Evolutionary conservation across 2,797 vertebrate species (phyloP), one percentile per base, ranked within the genome.

Genomic region (Leptodactylus fallax): DNA sequence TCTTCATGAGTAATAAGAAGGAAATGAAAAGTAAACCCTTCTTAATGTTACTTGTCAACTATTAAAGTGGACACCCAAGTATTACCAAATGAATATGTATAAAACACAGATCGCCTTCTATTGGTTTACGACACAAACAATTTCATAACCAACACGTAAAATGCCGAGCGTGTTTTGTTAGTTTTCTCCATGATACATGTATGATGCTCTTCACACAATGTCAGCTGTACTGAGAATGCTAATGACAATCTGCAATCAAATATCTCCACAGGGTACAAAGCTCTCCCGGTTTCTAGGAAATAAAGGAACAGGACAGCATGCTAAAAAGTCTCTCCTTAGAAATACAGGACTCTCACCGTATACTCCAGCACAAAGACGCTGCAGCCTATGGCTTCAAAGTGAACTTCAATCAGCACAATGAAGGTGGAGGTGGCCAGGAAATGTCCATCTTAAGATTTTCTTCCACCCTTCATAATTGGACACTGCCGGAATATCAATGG

Each of bases 241-340:
- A 89, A 89, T 89, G 53, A 55, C n/a, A 69, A 77, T 88, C 83
- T 76, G 67, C 87, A 88, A 86, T 89, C 79, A 88, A 76, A 88
- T 79, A 63, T 78, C 87, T 85, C 87, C 87, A 85, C 83, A 74
- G 87, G 87, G 69, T 88, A 82, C 51, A 85, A 88, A 85, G 87
- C 87, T 77, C 49, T 69, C 47, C 47, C 49, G 69, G 87, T 53
- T 85, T 72, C 58, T 53, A 27, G 51, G 76, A 65, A 72, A 88
- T 71, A 71, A 80, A 85, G 78, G 63, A 88, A 72, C 65, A 88
- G 87, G 87, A 61, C 76, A 58, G 56, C 55, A 85, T 85, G 63
- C 45, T 79, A 61, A 85, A 81, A 60, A 65, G 47, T 78, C 45
- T 49, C 60, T 65, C 45, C 51, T 53, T 77, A 81, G 19, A 88